Evolutionary conservation across 2,113 vertebrate genomes (phyloP).

Genomic region (Ceuthmochares aereus): DNA sequence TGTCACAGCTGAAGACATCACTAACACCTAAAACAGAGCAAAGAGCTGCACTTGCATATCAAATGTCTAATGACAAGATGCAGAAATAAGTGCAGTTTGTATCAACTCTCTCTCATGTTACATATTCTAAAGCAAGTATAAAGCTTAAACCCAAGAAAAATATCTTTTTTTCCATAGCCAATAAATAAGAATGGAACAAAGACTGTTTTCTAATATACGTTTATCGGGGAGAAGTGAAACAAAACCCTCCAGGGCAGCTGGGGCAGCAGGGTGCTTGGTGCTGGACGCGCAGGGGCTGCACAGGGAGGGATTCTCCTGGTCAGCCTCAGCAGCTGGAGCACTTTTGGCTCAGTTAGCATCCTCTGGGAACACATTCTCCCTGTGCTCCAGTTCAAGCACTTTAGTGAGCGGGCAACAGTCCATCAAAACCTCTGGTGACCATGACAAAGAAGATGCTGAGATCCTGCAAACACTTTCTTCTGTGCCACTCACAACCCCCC

Average conservation of each 20-base stretch:
- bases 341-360: background rate
- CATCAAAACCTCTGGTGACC: accelerated
- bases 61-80: background rate
- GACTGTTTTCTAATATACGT: background rate
- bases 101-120: background rate
- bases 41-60: background rate
- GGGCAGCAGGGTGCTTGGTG: background rate
- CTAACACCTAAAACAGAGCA: conserved; percentile 1
- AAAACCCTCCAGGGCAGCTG: accelerated
- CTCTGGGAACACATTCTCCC: background rate
- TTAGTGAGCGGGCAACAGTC: too few species aligned
- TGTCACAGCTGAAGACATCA: background rate
- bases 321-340: too few species aligned
- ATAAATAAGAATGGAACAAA: accelerated
- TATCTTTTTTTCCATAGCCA: too few species aligned
- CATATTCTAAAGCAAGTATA: accelerated
- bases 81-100: background rate
- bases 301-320: too few species aligned
- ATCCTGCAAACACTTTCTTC: background rate
- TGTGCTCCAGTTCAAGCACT: background rate
- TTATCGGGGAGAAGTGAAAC: background rate
- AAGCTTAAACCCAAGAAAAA: background rate
- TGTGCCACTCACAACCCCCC: background rate
- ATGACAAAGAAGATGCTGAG: background rate
- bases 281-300: background rate